phyloP scores from a whole-genome alignment of 1,140 invertebrate genomes.

The Zaprionus kolodkinae region DNA sequence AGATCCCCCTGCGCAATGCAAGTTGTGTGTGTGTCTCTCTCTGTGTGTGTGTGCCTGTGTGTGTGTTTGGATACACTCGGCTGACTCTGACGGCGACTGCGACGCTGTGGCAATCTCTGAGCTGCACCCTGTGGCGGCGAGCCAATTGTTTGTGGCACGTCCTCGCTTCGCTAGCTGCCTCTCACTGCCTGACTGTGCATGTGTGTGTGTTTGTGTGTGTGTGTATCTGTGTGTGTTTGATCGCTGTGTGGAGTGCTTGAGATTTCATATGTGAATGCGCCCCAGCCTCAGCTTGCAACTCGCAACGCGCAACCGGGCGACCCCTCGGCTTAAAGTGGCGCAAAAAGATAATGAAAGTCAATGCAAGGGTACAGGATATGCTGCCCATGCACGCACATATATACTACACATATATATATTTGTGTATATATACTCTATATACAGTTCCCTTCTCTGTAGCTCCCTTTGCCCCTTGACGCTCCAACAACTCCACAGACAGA shows the following conservation, averaged over 20 bases:
- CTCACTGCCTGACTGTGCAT: not conserved
- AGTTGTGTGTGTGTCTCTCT: not conserved
- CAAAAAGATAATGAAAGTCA: slow-evolving; percentile 79
- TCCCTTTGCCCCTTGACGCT: not conserved
- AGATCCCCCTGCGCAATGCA: slow-evolving; percentile 58
- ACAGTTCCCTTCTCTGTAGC: not conserved
- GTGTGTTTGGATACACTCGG: slow-evolving; percentile 71
- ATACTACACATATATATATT: slow-evolving; percentile 7
- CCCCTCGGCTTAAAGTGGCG: slow-evolving; percentile 63
- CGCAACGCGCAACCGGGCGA: slow-evolving; percentile 9
- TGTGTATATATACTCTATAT: not conserved
- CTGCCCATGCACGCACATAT: slow-evolving; percentile 36
- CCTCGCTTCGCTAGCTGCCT: slow-evolving; percentile 62
- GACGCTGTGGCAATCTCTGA: slow-evolving; percentile 30
- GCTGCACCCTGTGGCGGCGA: slow-evolving; percentile 76
- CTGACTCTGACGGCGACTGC: slow-evolving; percentile 47
- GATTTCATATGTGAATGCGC: slow-evolving; percentile 36
- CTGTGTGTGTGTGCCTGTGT: slow-evolving; percentile 10
- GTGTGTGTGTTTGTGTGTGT: slow-evolving; percentile 5
- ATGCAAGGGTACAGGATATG: slow-evolving; percentile 79
- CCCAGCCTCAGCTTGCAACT: slow-evolving; percentile 22
- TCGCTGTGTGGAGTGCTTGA: slow-evolving; percentile 41
- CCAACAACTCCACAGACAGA: slow-evolving; percentile 53
- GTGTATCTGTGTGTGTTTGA: slow-evolving; percentile 14
- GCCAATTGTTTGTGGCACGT: slow-evolving; percentile 74